A percentile compares a stretch with the other conserved stretches of the same genome.
These are phyloP conservation scores for Agrilus cyanescens DNA, from an alignment of 2,888 invertebrate genomes.

Conservation along the genomic window DNA sequence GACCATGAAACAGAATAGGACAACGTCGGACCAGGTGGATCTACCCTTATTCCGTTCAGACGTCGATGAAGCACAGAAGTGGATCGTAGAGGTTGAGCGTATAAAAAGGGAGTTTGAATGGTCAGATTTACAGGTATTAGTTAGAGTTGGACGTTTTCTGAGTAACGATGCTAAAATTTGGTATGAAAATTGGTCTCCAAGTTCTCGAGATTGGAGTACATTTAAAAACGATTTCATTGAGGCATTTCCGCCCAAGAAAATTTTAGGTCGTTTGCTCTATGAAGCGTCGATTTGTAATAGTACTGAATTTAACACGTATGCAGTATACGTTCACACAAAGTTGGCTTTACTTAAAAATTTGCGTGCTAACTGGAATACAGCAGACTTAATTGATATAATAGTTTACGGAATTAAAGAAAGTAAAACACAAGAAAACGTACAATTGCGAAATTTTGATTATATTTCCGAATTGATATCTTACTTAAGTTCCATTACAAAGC, in stretches of 20 bases:
- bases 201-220: constrained; percentile 11
- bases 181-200: constrained; percentile 12
- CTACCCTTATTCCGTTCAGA: constrained; percentile 1
- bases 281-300: constrained; percentile 15
- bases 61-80: neutral
- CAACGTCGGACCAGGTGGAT: constrained; percentile 2
- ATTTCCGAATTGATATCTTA: constrained; percentile 14
- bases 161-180: constrained; percentile 1
- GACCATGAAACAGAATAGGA: neutral
- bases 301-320: constrained; percentile 13
- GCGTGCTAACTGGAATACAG: constrained; percentile 15
- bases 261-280: constrained; percentile 13
- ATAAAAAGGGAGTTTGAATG: constrained; percentile 7
- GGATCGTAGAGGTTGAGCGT: constrained; percentile 1
- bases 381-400: constrained; percentile 16
- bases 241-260: constrained; percentile 16
- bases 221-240: constrained; percentile 17
- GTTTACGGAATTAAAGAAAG: constrained; percentile 14
- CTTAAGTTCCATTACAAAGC: constrained; percentile 9
- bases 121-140: constrained; percentile 2
- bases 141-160: constrained; percentile 5
- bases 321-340: constrained; percentile 16
- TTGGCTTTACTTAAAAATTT: constrained; percentile 13
- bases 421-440: constrained; percentile 10
- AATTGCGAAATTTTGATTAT: constrained; percentile 9